These are phyloP conservation scores for Hemiscyllium ocellatum DNA, from an alignment of 2,113 vertebrate species.

Conservation along the genomic window DNA sequence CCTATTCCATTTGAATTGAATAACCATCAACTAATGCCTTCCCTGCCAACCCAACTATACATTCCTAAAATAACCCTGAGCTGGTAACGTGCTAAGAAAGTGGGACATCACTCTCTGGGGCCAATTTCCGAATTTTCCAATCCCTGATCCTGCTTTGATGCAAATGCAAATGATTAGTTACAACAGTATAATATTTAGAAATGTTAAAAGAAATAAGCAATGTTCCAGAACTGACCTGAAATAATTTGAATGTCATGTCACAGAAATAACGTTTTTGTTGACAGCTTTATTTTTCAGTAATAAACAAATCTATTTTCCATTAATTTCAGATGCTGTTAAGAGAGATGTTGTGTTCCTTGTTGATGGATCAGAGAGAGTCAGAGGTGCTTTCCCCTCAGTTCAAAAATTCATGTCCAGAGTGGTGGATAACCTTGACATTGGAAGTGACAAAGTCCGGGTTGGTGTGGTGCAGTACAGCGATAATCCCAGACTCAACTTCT, in stretches of 20 bases:
- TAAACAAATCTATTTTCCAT: no score
- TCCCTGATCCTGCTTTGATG: background rate
- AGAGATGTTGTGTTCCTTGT: slow-evolving; percentile 58
- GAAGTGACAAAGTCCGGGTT: background rate
- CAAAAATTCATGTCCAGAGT: background rate
- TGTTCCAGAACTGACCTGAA: background rate
- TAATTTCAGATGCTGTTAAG: background rate
- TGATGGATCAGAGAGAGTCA: slow-evolving; percentile 51
- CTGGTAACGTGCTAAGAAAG: background rate
- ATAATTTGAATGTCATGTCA: background rate
- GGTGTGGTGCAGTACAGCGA: slow-evolving; percentile 36
- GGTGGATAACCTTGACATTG: slow-evolving; percentile 18
- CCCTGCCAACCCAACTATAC: background rate
- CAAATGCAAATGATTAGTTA: background rate
- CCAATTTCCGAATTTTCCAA: background rate
- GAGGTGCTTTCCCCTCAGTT: background rate
- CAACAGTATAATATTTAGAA: background rate
- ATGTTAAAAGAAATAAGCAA: background rate
- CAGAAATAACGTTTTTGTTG: background rate
- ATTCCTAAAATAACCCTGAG: background rate
- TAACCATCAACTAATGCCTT: background rate
- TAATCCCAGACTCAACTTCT: background rate
- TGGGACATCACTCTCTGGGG: background rate
- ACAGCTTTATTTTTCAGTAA: no score
- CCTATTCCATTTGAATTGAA: background rate